A percentile compares a stretch with the other conserved stretches of the same genome.
These are phyloP conservation scores for Rhipidura dahli DNA, from an alignment of 2,113 vertebrate species.

Conservation along the genomic window DNA sequence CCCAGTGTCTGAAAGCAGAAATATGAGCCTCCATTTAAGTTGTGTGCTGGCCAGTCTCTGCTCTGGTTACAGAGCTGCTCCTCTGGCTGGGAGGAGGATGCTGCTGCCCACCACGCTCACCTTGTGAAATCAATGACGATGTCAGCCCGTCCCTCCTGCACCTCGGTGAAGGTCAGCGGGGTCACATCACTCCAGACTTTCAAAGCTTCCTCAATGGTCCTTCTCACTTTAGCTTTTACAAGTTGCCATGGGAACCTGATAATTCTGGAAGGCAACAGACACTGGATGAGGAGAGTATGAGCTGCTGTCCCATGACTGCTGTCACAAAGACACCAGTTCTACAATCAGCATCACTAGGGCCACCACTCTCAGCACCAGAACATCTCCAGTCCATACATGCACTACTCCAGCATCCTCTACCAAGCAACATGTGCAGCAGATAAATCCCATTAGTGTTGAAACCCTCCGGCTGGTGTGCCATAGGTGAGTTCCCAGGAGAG, in stretches of 20 bases:
- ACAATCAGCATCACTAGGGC: not conserved
- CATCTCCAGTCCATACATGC: not conserved
- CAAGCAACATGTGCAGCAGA: not conserved
- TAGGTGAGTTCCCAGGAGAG: not conserved
- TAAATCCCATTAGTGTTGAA: not conserved
- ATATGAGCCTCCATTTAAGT: not conserved
- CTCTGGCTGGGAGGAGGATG: not conserved
- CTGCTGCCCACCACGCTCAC: not conserved
- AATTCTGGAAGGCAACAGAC: conserved; percentile 67
- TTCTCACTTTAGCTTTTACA: conserved; percentile 79
- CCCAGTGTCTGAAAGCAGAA: not conserved
- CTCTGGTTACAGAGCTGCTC: not conserved
- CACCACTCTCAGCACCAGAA: not conserved
- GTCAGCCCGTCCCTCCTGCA: conserved; percentile 82
- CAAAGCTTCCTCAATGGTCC: conserved; percentile 83
- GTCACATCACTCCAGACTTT: conserved; percentile 91
- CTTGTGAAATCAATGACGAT: conserved; percentile 85
- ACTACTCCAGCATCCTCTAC: not conserved
- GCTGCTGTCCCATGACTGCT: not conserved
- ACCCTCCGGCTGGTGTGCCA: not conserved
- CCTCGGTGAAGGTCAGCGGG: conserved; percentile 87
- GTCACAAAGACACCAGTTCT: not conserved
- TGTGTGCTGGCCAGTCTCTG: not conserved
- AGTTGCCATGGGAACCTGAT: conserved; percentile 88
- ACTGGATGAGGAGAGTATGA: not conserved